phyloP scores from a whole-genome alignment of 2,888 invertebrate genomes.

The Drosophila ustulata region DNA sequence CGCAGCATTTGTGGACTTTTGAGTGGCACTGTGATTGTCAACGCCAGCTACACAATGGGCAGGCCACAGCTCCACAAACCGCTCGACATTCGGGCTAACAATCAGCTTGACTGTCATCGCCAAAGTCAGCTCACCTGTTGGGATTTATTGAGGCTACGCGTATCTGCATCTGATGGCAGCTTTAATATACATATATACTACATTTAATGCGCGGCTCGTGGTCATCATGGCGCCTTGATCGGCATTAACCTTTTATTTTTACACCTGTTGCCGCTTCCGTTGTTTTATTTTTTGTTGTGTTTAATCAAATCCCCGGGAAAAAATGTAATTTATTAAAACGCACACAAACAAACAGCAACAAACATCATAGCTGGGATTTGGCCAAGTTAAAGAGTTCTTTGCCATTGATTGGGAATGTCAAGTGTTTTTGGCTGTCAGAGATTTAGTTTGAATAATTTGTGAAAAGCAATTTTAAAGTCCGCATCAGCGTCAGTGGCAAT shows the following conservation, averaged over 20 bases:
- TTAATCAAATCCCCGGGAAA: conserved; percentile 54
- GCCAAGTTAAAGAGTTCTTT: conserved; percentile 44
- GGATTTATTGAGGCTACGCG: conserved; percentile 21
- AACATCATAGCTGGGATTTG: conserved; percentile 45
- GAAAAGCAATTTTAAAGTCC: conserved; percentile 16
- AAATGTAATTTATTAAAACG: conserved; percentile 67
- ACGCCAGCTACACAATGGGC: conserved; percentile 51
- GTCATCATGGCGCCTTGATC: conserved; percentile 10
- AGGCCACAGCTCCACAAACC: conserved; percentile 13
- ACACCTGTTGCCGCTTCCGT: conserved; percentile 62
- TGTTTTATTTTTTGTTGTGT: conserved; percentile 19
- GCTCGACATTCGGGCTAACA: conserved; percentile 26
- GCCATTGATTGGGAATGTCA: conserved; percentile 20
- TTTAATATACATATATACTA: conserved; percentile 12
- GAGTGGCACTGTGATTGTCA: conserved; percentile 63
- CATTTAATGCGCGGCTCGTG: conserved; percentile 15
- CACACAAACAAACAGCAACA: conserved; percentile 28
- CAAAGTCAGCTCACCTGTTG: conserved; percentile 51
- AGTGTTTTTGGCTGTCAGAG: not conserved
- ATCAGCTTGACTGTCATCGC: conserved; percentile 52
- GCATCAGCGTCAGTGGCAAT: not conserved
- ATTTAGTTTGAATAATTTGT: conserved; percentile 9
- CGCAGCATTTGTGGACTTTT: conserved; percentile 21
- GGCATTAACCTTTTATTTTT: conserved; percentile 20
- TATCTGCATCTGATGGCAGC: conserved; percentile 45